Conservation (phyloP, 2,888 invertebrate species). For the Hydroisotoma schaefferi region DNA sequence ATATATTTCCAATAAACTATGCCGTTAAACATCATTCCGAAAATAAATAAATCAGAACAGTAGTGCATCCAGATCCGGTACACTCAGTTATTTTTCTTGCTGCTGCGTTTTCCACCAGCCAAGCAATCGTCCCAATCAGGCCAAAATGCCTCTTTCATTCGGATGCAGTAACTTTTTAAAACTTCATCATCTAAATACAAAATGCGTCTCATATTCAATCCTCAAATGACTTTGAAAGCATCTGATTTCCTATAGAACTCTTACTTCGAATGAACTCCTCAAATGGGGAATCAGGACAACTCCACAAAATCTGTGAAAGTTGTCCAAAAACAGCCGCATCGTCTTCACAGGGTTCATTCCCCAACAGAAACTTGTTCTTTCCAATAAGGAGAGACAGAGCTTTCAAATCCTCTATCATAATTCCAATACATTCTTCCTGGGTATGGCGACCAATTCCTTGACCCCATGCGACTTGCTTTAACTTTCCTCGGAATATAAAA, state of each 20-base stretch:
- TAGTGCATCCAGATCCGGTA: too few species aligned
- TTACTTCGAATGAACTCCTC: slow-evolving; percentile 24
- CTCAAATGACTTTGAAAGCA: not conserved
- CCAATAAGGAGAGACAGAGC: slow-evolving; percentile 24
- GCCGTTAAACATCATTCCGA: not conserved
- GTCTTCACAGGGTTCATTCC: slow-evolving; percentile 30
- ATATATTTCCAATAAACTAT: slow-evolving; percentile 8
- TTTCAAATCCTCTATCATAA: slow-evolving; percentile 27
- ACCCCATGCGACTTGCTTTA: slow-evolving; percentile 9
- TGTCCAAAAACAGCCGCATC: slow-evolving; percentile 34
- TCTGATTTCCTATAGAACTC: too few species aligned
- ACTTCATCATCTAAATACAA: not conserved
- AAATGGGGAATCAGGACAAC: slow-evolving; percentile 20
- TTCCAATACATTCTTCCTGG: slow-evolving; percentile 24
- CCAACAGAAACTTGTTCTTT: slow-evolving; percentile 28
- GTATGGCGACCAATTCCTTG: slow-evolving; percentile 45
- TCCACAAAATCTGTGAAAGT: slow-evolving; percentile 21
- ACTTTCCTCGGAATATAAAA: not conserved
- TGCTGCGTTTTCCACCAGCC: not conserved
- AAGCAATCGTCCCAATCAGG: slow-evolving; percentile 36
- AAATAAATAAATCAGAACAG: too few species aligned
- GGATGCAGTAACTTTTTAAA: slow-evolving; percentile 21
- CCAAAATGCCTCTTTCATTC: slow-evolving; percentile 39
- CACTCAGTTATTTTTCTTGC: not conserved
- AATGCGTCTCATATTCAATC: too few species aligned